Conservation (phyloP, 2,888 invertebrate genomes). For the Ditylenchus weischeri region DNA sequence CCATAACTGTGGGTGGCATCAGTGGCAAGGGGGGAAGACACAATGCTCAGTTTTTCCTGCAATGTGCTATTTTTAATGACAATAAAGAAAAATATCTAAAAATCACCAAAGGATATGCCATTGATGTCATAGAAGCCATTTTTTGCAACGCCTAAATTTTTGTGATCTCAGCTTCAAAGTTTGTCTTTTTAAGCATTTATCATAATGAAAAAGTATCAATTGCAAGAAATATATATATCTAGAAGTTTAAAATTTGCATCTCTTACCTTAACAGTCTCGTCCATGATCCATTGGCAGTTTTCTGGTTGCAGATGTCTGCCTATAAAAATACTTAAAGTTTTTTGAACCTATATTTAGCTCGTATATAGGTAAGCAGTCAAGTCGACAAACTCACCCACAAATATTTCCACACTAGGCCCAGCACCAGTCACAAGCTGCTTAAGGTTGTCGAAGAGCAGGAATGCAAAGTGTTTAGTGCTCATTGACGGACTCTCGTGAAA, state of each 20-base stretch:
- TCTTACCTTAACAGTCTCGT: slow-evolving; percentile 7
- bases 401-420: too few species aligned
- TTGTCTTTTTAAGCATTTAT: background rate
- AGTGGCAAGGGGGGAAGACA: slow-evolving; percentile 32
- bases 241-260: background rate
- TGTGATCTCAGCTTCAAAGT: background rate
- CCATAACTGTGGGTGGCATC: slow-evolving; percentile 35
- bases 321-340: slow-evolving; percentile 4
- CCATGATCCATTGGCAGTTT: slow-evolving; percentile 23
- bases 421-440: slow-evolving; percentile 10
- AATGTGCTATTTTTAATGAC: background rate
- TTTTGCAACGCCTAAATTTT: slow-evolving; percentile 17
- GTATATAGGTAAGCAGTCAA: too few species aligned
- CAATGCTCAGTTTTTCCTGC: slow-evolving; percentile 10
- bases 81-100: too few species aligned
- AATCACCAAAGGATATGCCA: background rate
- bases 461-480: slow-evolving; percentile 29
- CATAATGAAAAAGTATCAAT: background rate
- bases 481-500: slow-evolving; percentile 32
- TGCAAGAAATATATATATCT: background rate
- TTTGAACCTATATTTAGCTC: too few species aligned
- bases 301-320: slow-evolving; percentile 33
- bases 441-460: slow-evolving; percentile 39
- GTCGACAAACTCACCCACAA: too few species aligned
- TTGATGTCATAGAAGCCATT: slow-evolving; percentile 22